Base-by-base conservation (phyloP, 2,797 vertebrate species). In the Myripristis murdjan region DNA sequence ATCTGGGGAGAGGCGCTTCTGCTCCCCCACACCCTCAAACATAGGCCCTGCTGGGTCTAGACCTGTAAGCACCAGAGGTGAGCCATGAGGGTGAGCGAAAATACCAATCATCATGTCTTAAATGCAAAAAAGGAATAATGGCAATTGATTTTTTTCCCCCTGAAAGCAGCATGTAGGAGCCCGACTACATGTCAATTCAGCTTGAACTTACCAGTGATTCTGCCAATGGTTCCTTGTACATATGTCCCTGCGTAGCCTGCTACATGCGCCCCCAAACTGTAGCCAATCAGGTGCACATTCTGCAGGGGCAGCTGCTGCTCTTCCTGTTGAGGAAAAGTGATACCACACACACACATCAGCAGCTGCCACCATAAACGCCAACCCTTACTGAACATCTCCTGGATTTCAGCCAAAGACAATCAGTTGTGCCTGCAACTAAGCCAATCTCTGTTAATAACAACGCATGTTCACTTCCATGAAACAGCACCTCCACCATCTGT, bases 41-140 rank as follows among this genome's bases (percentile, higher is more conserved):
- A 98, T 95, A 0, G 98, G 98, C 4, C 98, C 98, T 0, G 98
- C 98, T 0, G 98, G 98, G 84, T 99, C 98, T 72, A 99, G 83
- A 46, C 98, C 98, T 99, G 46, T 2, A 57, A 66, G 37, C 6
- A 47, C 20, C 18, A 60, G 33, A 31, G 2, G 15, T 18, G 12
- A 16, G 6, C 51, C 3, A 23, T 23, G 24, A 28, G 2, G 5
- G 5, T 5, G 5, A 7, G 11, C 20, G 52, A 10, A 16, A 35
- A 14, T 39, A 39, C 37, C 11, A 39, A 39, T 11, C 12, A 15
- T 39, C 11, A 14, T 39, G 11, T 54, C 6, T 54, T 5, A 33
- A n/a, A 16, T n/a, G 16, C 14, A 47, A 12, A 10, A 22, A 48
- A 5, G 20, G 2, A 14, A 39, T 39, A 37, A 3, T 9, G 33